These are phyloP conservation scores for Anthoscopus minutus DNA, from an alignment of 2,113 vertebrate genomes.

Conservation along the genomic window DNA sequence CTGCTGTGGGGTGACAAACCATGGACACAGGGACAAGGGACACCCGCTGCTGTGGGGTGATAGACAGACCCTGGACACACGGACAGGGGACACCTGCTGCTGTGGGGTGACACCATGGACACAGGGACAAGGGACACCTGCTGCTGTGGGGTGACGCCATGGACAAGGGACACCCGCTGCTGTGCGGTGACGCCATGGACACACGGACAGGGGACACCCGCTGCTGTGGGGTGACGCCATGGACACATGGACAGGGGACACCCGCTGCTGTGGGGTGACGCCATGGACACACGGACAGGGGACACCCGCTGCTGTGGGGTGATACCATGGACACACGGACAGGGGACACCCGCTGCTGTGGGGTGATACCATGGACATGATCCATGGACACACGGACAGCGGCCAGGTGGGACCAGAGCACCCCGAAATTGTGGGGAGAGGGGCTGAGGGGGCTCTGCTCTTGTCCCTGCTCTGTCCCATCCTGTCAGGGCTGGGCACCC, in stretches of 20 bases:
- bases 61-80: not conserved
- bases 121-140: not conserved
- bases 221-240: not conserved
- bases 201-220: not conserved
- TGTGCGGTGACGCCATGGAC: not conserved
- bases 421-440: not conserved
- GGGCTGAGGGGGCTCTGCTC: not conserved
- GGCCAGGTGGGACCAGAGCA: not conserved
- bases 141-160: not conserved
- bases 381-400: not conserved
- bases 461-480: rapidly evolving
- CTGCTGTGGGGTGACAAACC: not conserved
- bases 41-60: rapidly evolving
- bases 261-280: not conserved
- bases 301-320: not conserved
- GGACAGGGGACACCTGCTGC: not conserved
- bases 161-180: not conserved
- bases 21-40: not conserved
- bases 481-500: rapidly evolving
- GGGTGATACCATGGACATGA: not conserved
- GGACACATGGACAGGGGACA: not conserved
- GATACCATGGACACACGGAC: not conserved
- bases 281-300: not conserved
- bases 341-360: not conserved
- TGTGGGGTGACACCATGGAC: not conserved